Evolutionary conservation across 2,113 vertebrate species (phyloP), one percentile per base, ranked within the genome.

Genomic region (Oncorhynchus kisutch): DNA sequence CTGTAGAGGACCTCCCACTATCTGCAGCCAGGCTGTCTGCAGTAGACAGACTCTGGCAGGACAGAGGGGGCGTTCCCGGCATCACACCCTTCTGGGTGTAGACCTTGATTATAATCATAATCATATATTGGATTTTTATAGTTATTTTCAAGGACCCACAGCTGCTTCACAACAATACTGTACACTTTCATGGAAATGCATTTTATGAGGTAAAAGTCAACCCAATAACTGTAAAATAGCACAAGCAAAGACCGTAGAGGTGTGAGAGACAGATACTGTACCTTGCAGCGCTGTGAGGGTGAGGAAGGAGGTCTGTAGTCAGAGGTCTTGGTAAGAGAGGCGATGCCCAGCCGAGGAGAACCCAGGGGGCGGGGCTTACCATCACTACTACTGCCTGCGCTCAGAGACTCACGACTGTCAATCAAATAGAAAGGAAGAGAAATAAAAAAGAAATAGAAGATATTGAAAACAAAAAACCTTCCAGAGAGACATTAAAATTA

Each of bases 21-120:
- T 25, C 67, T 22, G 65, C 79, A 87, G 60, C 82, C 72, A 81
- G 14, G 86, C 92, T 29, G 54, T 93, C 78, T 86, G 91, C 77
- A 92, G 91, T 0, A 88, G 91, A 3, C 77, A 93, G 75, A 49
- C 92, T 82, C 45, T 94, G 92, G 65, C 92, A 93, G 67, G 94
- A 92, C 20, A 88, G 83, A 0, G 96, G 93, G 1, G 93, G 91
- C 0, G 95, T 92, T 59, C 92, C 90, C 1, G 97, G 98, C 85
- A 97, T 82, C 25, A 99, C 94, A 3, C 97, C 95, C 87, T 99
- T 99, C 90, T 99, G 97, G 5, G 98, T 99, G 76, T 97, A 97
- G 18, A 99, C 97, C 83, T 51, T 4, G 14, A 51, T 51, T 14
- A 51, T 14, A 16, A 51, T 14, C 49, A 51, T 51, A 39, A 9